Percentiles rank a stretch among this genome's conserved stretches.
These are phyloP conservation scores for Struthidea cinerea DNA, from an alignment of 2,113 vertebrate genomes.

Conservation along the genomic window DNA sequence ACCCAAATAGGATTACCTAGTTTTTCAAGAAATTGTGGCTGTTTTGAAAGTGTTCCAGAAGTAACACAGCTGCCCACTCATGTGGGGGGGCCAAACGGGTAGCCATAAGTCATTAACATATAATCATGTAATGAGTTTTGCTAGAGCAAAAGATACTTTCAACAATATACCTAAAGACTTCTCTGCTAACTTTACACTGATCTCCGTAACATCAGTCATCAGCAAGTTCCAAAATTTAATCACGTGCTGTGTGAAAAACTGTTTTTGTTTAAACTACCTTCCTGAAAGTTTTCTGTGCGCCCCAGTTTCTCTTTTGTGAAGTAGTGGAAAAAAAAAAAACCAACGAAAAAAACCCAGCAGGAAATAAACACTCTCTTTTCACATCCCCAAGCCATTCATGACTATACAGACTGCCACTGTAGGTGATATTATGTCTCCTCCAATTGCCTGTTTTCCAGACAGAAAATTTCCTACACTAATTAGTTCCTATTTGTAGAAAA, in stretches of 20 bases:
- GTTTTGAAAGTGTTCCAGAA: not conserved
- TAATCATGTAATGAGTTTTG: not conserved
- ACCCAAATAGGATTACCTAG: not conserved
- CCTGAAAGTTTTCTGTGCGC: slow-evolving; percentile 31
- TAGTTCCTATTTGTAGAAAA: not conserved
- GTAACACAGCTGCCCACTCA: not conserved
- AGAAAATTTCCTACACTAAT: slow-evolving; percentile 33
- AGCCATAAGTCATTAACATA: not conserved
- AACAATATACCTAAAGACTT: not conserved
- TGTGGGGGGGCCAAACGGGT: not conserved
- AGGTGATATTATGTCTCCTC: slow-evolving; percentile 46
- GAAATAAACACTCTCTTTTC: slow-evolving; percentile 52
- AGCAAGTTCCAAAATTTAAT: not conserved
- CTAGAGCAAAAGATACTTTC: not conserved
- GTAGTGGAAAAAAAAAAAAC: not conserved
- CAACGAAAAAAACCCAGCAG: not conserved
- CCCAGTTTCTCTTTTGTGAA: slow-evolving; percentile 53
- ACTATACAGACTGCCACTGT: slow-evolving; percentile 15
- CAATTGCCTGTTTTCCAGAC: slow-evolving; percentile 1
- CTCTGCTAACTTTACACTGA: not conserved
- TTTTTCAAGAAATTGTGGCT: not conserved
- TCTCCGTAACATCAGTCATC: not conserved
- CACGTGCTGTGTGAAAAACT: not conserved
- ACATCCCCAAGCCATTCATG: slow-evolving; percentile 49
- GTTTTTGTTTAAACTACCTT: not conserved